Conservation (phyloP, 2,113 vertebrate genomes). For the Psophia crepitans region DNA sequence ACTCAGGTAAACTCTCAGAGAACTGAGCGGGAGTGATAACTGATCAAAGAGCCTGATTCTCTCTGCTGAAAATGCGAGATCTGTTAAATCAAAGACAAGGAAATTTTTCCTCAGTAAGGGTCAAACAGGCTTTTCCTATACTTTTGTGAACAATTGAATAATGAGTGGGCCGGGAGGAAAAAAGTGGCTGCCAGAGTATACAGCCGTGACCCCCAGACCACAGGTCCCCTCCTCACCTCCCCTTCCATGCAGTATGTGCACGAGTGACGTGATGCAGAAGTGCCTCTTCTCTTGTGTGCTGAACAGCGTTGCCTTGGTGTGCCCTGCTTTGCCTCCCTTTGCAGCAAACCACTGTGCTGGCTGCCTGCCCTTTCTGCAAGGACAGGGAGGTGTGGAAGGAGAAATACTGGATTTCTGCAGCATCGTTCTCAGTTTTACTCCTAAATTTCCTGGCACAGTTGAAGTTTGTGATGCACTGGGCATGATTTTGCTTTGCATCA, state of each 20-base stretch:
- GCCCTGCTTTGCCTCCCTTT: neutral
- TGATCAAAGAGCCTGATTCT: neutral
- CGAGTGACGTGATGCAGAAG: neutral
- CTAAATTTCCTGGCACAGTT: neutral
- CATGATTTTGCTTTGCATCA: neutral
- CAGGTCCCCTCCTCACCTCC: neutral
- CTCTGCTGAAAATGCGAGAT: neutral
- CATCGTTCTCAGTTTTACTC: neutral
- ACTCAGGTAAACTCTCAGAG: neutral
- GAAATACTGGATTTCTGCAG: neutral
- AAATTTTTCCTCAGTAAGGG: neutral
- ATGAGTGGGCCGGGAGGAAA: neutral
- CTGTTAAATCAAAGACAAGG: neutral
- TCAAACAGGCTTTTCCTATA: neutral
- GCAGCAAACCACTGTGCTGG: neutral
- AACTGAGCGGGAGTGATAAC: neutral
- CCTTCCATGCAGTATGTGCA: rapidly evolving
- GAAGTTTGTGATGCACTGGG: neutral
- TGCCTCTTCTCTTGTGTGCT: rapidly evolving
- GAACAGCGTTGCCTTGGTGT: neutral
- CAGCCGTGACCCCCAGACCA: neutral
- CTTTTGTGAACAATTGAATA: neutral
- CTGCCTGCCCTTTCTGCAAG: neutral
- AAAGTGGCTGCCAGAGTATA: neutral
- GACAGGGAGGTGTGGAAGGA: neutral